A percentile compares a stretch with the other conserved stretches of the same genome.
Conservation (phyloP, 2,888 invertebrate species). For the Nasonia oneida region DNA sequence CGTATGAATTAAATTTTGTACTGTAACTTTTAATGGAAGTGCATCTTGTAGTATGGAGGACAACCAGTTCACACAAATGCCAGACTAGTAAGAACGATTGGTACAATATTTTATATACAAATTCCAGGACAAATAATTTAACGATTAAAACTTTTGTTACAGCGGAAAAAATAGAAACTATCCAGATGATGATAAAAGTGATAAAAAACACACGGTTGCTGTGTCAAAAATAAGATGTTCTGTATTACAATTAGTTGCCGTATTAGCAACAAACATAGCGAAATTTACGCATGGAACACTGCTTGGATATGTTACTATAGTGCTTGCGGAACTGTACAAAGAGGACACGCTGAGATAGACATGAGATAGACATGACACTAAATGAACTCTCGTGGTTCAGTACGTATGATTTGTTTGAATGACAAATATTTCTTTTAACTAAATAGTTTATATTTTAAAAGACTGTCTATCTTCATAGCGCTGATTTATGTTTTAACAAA, state of each 20-base stretch:
- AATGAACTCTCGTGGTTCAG: constrained; percentile 29
- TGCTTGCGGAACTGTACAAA: not conserved
- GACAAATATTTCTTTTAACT: not conserved
- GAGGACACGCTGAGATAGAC: constrained; percentile 23
- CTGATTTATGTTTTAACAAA: too few species aligned
- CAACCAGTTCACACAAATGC: not conserved
- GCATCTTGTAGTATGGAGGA: not conserved
- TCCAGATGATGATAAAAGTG: not conserved
- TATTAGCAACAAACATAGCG: constrained; percentile 7
- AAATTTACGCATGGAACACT: constrained; percentile 22
- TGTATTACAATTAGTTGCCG: constrained; percentile 17
- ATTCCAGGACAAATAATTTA: not conserved
- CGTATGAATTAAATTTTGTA: not conserved
- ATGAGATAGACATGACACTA: not conserved
- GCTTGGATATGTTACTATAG: constrained; percentile 11
- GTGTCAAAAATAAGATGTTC: constrained; percentile 6
- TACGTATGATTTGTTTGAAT: not conserved
- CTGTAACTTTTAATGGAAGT: not conserved
- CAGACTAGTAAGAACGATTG: not conserved
- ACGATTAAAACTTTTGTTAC: not conserved
- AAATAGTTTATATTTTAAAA: not conserved
- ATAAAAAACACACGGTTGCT: too few species aligned
- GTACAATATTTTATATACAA: not conserved
- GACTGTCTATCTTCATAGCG: too few species aligned
- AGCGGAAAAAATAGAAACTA: not conserved